Percentiles rank a stretch among this genome's conserved stretches.
Evolutionary conservation across 2,113 vertebrate genomes (phyloP).

Genomic region (Hyperopisus bebe): DNA sequence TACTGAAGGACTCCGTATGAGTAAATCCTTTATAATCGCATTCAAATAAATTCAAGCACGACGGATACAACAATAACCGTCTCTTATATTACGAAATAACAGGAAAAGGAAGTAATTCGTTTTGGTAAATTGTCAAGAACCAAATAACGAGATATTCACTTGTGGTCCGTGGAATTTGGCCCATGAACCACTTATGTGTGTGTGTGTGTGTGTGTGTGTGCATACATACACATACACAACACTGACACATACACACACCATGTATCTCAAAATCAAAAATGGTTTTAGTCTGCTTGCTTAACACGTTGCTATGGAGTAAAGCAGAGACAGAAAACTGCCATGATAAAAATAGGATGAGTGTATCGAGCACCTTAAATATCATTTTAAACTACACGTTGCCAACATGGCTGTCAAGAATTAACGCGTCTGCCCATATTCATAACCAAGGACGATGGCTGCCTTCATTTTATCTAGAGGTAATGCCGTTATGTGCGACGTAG

Average conservation of each 20-base stretch:
- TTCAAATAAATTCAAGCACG: background rate
- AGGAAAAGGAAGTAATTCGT: background rate
- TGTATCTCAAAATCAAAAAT: background rate
- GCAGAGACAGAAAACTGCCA: background rate
- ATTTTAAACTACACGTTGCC: background rate
- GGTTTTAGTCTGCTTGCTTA: background rate
- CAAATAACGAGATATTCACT: background rate
- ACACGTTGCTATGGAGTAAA: conserved; percentile 1
- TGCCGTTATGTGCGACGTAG: background rate
- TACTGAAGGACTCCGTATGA: background rate
- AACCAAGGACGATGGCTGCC: background rate
- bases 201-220: background rate
- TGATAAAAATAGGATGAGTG: background rate
- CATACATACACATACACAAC: background rate
- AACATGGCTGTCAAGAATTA: background rate
- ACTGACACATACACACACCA: background rate
- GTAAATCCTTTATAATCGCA: background rate
- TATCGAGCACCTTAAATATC: background rate
- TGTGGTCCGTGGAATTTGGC: background rate
- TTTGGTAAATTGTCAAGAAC: background rate
- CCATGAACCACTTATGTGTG: background rate
- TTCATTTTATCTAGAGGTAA: background rate
- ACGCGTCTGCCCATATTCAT: background rate
- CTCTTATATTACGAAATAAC: background rate
- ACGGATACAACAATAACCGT: background rate